Evolutionary conservation across 2,888 invertebrate species (phyloP), one percentile per base, ranked within the genome.

Genomic region (Andrena marginata): DNA sequence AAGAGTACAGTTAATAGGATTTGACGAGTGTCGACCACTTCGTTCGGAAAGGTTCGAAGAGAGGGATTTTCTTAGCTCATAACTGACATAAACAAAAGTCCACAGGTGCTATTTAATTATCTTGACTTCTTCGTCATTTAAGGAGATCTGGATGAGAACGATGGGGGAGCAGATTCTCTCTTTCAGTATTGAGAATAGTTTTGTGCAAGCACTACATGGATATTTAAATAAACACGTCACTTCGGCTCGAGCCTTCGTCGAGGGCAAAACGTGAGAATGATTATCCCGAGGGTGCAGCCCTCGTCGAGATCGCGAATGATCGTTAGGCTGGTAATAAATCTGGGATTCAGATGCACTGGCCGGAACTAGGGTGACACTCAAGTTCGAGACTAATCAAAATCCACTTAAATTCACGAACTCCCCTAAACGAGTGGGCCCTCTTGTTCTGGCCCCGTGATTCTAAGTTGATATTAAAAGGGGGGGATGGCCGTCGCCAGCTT

Each of bases 381-480:
- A 86, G 82, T 84, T 85, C 69, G 82, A 71, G 86, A 85, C 82
- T 87, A 86, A 87, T 87, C 82, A 87, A 86, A 87, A 87, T 73
- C 82, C 83, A 85, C 87, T 87, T 87, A 86, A 86, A 87, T 87
- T 78, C 73, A 56, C 77, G 62, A 87, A 87, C 87, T 87, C 80
- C 79, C 69, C 74, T 80, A 82, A 87, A 82, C 86, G 86, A 85
- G 85, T 85, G 74, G 54, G 73, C 10, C 77, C 77, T 64, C 77
- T 77, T 74, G 69, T 74, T 75, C 83, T 72, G 69, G 62, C 4
- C 69, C 59, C 70, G 73, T 71, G 63, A 59, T 72, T 74, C 86
- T 76, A 78, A 87, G 80, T 65, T 80, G 80, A 85, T 85, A 84
- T 87, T 87, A 85, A 87, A 85, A 77, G 62, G 62, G 75, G 62